Percentiles rank a stretch among this genome's conserved stretches.
phyloP scores from a whole-genome alignment of 2,888 invertebrate species.

The Thysanoteuthis rhombus region DNA sequence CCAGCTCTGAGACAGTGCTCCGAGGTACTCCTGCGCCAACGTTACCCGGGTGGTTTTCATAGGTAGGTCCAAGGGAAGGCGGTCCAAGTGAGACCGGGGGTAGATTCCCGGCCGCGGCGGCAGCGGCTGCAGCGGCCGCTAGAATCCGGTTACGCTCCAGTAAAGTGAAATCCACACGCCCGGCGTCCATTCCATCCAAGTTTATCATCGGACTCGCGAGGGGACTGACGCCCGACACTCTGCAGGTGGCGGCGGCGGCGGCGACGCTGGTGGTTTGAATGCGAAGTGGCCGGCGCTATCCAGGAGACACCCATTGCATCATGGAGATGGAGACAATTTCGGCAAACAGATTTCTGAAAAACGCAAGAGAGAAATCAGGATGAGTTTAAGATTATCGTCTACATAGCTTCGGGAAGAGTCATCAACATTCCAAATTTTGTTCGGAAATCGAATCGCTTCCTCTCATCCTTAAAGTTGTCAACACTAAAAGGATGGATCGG shows the following conservation, averaged over 20 bases:
- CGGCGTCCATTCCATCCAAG: conserved; percentile 29
- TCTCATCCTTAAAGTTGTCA: too few species aligned
- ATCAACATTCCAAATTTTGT: too few species aligned
- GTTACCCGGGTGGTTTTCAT: conserved; percentile 13
- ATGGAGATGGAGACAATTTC: conserved; percentile 14
- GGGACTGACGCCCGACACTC: not conserved
- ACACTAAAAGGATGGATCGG: too few species aligned
- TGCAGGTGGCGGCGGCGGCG: not conserved
- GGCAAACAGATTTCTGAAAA: not conserved
- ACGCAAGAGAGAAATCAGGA: too few species aligned
- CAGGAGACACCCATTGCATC: conserved; percentile 18
- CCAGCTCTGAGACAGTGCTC: conserved; percentile 28
- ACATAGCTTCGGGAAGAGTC: too few species aligned
- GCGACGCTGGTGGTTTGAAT: not conserved
- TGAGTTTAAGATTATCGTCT: too few species aligned
- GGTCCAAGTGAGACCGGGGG: conserved; percentile 15
- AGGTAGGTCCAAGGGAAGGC: conserved; percentile 1
- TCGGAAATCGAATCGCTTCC: too few species aligned
- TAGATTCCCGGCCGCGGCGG: not conserved
- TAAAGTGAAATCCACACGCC: conserved; percentile 27
- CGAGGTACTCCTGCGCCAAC: conserved; percentile 25
- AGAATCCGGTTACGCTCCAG: conserved; percentile 23
- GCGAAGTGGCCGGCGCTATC: not conserved
- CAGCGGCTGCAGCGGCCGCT: not conserved
- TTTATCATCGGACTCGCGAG: conserved; percentile 19